These are phyloP conservation scores for Trypoxylon attenuatum DNA, from an alignment of 2,888 invertebrate genomes.

Conservation along the genomic window DNA sequence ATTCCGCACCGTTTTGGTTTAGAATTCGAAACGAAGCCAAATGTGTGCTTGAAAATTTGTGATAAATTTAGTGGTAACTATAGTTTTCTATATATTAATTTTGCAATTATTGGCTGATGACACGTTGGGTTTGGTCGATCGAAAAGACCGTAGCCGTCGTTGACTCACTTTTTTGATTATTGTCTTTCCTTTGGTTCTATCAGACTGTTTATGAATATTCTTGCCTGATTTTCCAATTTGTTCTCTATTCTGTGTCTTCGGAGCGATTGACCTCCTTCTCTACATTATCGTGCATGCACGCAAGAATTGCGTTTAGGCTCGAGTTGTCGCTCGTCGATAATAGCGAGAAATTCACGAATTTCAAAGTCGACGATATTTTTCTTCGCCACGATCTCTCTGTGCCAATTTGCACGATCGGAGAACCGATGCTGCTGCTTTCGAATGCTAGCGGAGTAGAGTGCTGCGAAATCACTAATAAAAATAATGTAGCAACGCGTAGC, in stretches of 20 bases:
- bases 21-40: neutral
- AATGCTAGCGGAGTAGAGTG: neutral
- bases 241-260: neutral
- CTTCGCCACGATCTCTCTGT: slow-evolving; percentile 50
- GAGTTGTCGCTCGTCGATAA: slow-evolving; percentile 40
- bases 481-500: neutral
- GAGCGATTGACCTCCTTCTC: slow-evolving; percentile 1
- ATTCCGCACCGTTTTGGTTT: neutral
- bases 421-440: neutral
- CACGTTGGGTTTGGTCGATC: no score
- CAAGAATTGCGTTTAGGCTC: neutral
- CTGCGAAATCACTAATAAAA: neutral
- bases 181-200: no score
- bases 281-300: slow-evolving; percentile 19
- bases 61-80: slow-evolving; percentile 25
- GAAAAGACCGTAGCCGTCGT: no score
- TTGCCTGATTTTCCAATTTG: no score
- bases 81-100: no score
- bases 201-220: no score
- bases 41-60: slow-evolving; percentile 8
- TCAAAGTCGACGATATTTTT: slow-evolving; percentile 38
- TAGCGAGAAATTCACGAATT: slow-evolving; percentile 14
- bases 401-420: slow-evolving; percentile 24
- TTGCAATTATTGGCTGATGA: no score
- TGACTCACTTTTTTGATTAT: no score